Base-by-base conservation (phyloP, 2,797 vertebrate genomes). In the Mallotus villosus region DNA sequence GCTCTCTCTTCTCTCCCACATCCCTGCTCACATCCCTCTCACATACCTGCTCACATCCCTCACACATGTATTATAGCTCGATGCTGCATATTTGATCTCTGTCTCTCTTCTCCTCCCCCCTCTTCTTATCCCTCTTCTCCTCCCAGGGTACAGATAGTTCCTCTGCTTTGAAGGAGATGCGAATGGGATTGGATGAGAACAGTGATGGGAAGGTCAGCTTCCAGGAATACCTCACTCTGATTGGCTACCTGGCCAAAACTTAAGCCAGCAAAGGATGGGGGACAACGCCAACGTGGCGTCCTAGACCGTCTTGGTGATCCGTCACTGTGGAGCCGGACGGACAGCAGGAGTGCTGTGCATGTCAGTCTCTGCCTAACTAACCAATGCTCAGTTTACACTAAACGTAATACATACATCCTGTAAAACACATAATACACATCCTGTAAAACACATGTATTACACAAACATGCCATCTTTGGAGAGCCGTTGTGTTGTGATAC, bases 121-220 rank as follows among this genome's bases (percentile, higher is more conserved):
- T 41, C 70, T 55, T 41, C 0, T 51, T n/a, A n/a, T n/a, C n/a
- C 8, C 51, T 63, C 5, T 59, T 41, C 70, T 55, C 34, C 0
- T 51, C 16, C 51, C 78, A 94, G 93, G 85, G 91, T 74, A 83
- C 92, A 19, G 70, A 84, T 49, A 85, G 81, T 70, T 22, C 79
- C 5, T 68, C 84, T 2, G 87, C 91, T 14, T 6, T 93, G 25
- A 88, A 88, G 57, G 85, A 92, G 16, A 91, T 94, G 90, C 90
- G 90, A 82, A 9, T 16, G 9, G 85, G 87, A 7, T 74, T 94
- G 85, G 91, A 92, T 29, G 85, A 73, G 1, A 88, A 93, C 85
- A 63, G 78, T 0, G 92, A 92, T 4, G 91, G 89, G 61, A 92
- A 92, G 68, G 88, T 93, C 87, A 84, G 82, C 88, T 94, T 93